A percentile compares a stretch with the other conserved stretches of the same genome.
Conservation (phyloP, 2,113 vertebrate genomes). For the Xiphorhynchus elegans region DNA sequence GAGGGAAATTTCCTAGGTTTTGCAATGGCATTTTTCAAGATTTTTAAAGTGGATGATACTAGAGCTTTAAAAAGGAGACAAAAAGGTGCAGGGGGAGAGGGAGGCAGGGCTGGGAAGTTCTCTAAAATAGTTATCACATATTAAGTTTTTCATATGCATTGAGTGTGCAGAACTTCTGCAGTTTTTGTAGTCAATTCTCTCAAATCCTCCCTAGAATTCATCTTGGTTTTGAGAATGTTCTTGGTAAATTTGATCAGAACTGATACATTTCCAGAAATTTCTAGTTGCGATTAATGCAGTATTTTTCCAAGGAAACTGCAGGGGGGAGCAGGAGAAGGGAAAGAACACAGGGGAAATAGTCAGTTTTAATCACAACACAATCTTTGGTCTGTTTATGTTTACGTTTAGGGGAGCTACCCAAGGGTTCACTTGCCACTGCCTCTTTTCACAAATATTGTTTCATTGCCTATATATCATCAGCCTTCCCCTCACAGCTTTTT, state of each 20-base stretch:
- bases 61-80: neutral
- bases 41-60: neutral
- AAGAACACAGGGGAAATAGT: neutral
- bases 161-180: neutral
- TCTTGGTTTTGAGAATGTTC: neutral
- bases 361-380: neutral
- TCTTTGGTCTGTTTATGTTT: neutral
- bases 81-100: neutral
- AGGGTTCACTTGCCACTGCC: neutral
- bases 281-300: neutral
- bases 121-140: neutral
- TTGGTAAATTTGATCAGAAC: neutral
- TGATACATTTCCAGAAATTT: neutral
- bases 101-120: neutral
- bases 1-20: neutral
- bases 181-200: neutral
- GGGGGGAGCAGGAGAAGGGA: no score
- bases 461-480: neutral
- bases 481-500: neutral
- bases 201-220: neutral
- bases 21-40: neutral
- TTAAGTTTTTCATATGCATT: neutral
- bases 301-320: neutral
- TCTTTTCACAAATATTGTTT: neutral
- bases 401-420: neutral